A percentile compares a stretch with the other conserved stretches of the same genome.
These are phyloP conservation scores for Phrynocephalus guinanensis DNA, from an alignment of 2,797 vertebrate species.

Conservation along the genomic window DNA sequence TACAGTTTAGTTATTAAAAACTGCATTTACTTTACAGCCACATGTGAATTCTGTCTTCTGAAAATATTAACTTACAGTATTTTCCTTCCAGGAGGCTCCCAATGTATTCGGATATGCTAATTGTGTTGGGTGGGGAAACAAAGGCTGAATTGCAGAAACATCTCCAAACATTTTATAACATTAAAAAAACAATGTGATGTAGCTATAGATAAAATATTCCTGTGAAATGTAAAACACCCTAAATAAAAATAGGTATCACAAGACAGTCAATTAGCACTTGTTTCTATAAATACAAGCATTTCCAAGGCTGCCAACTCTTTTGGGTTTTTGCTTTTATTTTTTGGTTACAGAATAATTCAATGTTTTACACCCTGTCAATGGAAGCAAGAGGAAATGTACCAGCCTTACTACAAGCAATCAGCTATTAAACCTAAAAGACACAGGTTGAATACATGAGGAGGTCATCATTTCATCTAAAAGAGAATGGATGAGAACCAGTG, in stretches of 20 bases:
- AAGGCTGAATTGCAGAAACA: conserved; percentile 45
- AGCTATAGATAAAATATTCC: conserved; percentile 21
- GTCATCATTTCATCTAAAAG: not conserved
- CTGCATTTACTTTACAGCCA: conserved; percentile 41
- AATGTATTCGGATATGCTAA: not conserved
- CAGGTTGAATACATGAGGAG: not conserved
- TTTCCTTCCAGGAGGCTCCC: conserved; percentile 31
- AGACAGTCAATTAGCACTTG: conserved; percentile 12
- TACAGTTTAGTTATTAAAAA: not conserved
- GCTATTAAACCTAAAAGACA: not conserved
- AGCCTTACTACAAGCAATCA: not conserved
- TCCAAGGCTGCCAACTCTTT: not conserved
- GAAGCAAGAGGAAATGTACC: not conserved
- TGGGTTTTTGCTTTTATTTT: not conserved
- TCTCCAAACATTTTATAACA: conserved; percentile 43
- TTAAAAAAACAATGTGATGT: conserved; percentile 50
- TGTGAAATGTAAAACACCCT: conserved; percentile 45
- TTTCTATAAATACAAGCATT: conserved; percentile 26
- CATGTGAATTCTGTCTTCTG: not conserved
- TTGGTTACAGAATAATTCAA: conserved; percentile 16
- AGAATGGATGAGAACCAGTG: not conserved
- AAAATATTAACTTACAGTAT: not conserved
- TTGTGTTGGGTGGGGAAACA: not conserved
- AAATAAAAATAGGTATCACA: conserved; percentile 10
- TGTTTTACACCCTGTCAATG: not conserved